Conservation (phyloP, 2,888 invertebrate species). For the Heliconius hortense region DNA sequence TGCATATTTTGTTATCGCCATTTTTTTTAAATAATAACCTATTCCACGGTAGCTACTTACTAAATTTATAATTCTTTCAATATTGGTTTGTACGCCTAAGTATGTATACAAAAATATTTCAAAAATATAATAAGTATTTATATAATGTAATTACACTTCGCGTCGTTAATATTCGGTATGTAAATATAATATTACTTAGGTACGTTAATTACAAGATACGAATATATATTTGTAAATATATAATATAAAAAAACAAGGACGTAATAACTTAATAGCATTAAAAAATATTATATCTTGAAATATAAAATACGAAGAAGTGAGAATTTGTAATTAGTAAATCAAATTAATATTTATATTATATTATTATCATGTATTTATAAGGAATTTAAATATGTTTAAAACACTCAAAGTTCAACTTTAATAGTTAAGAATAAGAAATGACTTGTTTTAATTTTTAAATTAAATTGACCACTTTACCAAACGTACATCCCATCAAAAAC, state of each 20-base stretch:
- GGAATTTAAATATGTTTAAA: neutral
- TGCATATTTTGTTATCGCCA: no score
- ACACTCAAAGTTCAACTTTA: neutral
- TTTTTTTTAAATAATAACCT: no score
- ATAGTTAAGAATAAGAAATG: neutral
- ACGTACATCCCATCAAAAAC: no score
- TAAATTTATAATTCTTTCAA: no score
- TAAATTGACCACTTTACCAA: neutral
- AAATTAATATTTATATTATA: neutral
- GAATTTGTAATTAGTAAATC: neutral
- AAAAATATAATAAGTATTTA: neutral
- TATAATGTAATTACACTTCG: neutral
- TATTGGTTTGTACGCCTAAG: no score
- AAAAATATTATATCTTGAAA: neutral
- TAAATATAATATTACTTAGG: neutral
- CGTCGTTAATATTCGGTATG: conserved; percentile 1
- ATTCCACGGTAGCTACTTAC: no score
- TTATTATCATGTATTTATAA: neutral
- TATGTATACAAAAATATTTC: no score
- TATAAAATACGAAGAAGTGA: neutral
- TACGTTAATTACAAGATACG: conserved; percentile 7
- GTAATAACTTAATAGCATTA: neutral
- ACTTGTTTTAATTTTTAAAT: neutral
- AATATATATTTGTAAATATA: neutral
- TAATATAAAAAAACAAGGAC: conserved; percentile 3